A percentile compares a stretch with the other conserved stretches of the same genome.
Conservation (phyloP, 2,888 invertebrate genomes). For the Alviniconcha strummeri region DNA sequence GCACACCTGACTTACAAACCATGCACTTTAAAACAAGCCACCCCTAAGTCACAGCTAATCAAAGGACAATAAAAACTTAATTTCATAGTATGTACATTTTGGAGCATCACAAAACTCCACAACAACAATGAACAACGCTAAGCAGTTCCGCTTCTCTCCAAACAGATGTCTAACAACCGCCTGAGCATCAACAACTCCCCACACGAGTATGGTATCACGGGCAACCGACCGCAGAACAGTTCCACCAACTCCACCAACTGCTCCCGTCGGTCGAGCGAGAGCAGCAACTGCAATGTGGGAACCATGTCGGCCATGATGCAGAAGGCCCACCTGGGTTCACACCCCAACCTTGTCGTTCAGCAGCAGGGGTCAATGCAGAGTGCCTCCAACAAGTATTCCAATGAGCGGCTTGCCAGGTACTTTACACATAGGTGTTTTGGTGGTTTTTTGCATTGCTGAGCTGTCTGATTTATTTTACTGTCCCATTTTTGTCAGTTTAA, state of each 20-base stretch:
- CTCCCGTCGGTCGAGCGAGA: conserved; percentile 90
- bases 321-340: conserved; percentile 68
- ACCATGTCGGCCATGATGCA: conserved; percentile 67
- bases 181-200: conserved; percentile 72
- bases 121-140: not conserved
- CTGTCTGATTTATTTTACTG: not conserved
- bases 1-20: no score
- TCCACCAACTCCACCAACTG: conserved; percentile 20
- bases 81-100: no score
- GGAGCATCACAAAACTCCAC: no score
- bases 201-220: conserved; percentile 72
- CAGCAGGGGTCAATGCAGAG: conserved; percentile 52
- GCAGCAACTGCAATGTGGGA: conserved; percentile 73
- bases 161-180: conserved; percentile 70
- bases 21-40: no score
- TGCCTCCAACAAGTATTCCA: conserved; percentile 58
- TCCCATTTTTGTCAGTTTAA: not conserved
- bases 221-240: conserved; percentile 72
- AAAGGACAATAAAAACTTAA: no score
- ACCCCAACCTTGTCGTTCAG: conserved; percentile 57
- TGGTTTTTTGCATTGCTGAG: not conserved
- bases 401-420: conserved; percentile 60
- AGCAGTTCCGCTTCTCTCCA: not conserved
- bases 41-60: no score
- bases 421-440: conserved; percentile 24